Evolutionary conservation across 2,888 invertebrate genomes (phyloP), one percentile per base, ranked within the genome.

Genomic region (Bembecia ichneumoniformis): DNA sequence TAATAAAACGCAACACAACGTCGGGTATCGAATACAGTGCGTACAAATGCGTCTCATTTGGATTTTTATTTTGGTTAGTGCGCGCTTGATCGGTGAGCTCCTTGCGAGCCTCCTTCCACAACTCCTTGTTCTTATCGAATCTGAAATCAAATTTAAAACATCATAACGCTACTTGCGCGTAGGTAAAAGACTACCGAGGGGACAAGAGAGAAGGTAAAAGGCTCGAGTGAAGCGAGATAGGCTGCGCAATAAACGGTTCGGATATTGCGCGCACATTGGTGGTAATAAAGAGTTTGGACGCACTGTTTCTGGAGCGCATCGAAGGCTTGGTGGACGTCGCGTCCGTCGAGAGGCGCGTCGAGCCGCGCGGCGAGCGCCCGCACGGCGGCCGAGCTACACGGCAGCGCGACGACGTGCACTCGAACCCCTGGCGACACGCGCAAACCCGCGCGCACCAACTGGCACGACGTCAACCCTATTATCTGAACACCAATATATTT

Each of bases 1-100:
- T 64, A 46, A 71, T 62, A 3, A 71, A 53, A 3, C 77, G 60
- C 55, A 82, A 82, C 1, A 82, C 10, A 0, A 74, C 76, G 47
- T 86, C 83, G 0, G 78, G 77, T 67, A 86, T 81, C 0, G 84
- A 84, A 49, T 79, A 84, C 0, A 84, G 55, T 0, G 82, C 84
- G 48, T 74, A 79, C 0, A 86, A 57, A 36, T 77, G 76, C 0
- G 67, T 73, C 52, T 86, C 84, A 0, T 82, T 86, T 0, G 71
- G 34, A 0, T 66, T 64, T 0, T 77, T 59, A 14, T 59, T 69
- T 20, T 74, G 77, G 50, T 66, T 73, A 49, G 53, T 40, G 40
- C 14, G n/a, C 40, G 40, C 40, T 14, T 13, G 5, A 10, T 61
- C 65, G 0, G 64, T 60, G 0, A 83, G 53, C 43, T 82, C 84